These are phyloP conservation scores for Meandrina meandrites DNA, from an alignment of 92 coral and sea anemone species.

Conservation along the genomic window DNA sequence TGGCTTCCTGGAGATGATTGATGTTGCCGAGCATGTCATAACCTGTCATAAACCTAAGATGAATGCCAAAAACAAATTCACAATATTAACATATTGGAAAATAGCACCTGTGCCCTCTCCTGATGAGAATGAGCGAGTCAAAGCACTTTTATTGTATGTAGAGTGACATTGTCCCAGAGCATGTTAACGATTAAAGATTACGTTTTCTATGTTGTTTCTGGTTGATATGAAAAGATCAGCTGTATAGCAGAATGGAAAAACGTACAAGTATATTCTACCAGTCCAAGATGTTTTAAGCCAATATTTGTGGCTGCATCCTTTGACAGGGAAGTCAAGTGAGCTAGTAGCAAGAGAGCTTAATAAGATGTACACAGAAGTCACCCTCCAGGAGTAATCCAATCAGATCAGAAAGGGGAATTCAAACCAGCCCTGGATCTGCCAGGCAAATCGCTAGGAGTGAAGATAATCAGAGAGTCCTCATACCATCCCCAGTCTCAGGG, in stretches of 20 bases:
- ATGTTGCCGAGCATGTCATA: no score
- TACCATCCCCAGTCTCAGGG: constrained; percentile 72
- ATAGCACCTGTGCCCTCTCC: constrained; percentile 6
- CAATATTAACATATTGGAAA: neutral
- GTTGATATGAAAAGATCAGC: constrained; percentile 41
- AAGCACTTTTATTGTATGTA: constrained; percentile 7
- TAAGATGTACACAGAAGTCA: no score
- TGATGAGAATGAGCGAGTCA: constrained; percentile 12
- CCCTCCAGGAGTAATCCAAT: constrained; percentile 56
- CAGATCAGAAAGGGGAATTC: constrained; percentile 56
- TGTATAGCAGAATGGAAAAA: constrained; percentile 25
- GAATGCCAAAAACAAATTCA: constrained; percentile 6
- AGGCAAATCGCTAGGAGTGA: constrained; percentile 36
- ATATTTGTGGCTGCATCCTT: constrained; percentile 58
- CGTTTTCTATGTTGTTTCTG: neutral
- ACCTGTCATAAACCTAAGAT: no score
- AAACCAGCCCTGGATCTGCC: constrained; percentile 33
- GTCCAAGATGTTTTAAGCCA: constrained; percentile 67
- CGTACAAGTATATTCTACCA: constrained; percentile 48
- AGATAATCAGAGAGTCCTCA: constrained; percentile 47
- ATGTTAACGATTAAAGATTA: neutral
- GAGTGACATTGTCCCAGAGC: constrained; percentile 6
- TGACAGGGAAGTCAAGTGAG: no score
- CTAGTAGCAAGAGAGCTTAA: no score
- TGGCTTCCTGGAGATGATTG: no score